phyloP scores from a whole-genome alignment of 2,888 invertebrate species.

The Seira sanloemensis region DNA sequence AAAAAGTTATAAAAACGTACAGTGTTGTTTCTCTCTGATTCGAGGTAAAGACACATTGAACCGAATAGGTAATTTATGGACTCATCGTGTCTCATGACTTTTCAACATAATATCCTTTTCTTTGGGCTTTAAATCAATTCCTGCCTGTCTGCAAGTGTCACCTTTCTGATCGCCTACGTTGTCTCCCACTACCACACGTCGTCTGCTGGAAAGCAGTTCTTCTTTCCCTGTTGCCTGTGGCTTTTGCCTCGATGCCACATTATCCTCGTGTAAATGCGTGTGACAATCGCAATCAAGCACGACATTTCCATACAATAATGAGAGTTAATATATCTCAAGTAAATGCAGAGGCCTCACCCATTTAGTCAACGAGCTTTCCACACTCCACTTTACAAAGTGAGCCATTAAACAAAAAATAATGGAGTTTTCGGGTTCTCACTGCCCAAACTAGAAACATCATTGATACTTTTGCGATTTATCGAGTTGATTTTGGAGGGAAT shows the following conservation, averaged over 20 bases:
- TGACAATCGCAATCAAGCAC: slow-evolving; percentile 9
- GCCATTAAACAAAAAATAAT: background rate
- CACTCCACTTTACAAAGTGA: no score
- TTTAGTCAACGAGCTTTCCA: background rate
- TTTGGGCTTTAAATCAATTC: slow-evolving; percentile 61
- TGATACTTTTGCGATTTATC: background rate
- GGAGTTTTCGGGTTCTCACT: background rate
- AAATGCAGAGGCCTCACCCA: slow-evolving; percentile 10
- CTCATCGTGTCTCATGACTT: slow-evolving; percentile 31
- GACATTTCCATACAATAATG: no score
- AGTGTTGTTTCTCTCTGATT: background rate
- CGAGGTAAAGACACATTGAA: slow-evolving; percentile 26
- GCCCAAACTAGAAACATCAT: background rate
- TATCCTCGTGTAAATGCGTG: slow-evolving; percentile 7
- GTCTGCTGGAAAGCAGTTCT: background rate
- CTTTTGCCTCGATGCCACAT: no score
- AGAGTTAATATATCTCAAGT: no score
- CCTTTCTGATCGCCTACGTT: background rate
- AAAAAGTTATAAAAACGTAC: slow-evolving; percentile 3
- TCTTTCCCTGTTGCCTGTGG: background rate
- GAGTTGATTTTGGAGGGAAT: no score
- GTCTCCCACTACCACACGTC: background rate
- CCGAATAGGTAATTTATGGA: slow-evolving; percentile 59
- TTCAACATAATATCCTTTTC: slow-evolving; percentile 48
- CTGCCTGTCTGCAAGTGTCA: slow-evolving; percentile 11